phyloP scores from a whole-genome alignment of 1,140 invertebrate genomes.

The Bombus confusus region DNA sequence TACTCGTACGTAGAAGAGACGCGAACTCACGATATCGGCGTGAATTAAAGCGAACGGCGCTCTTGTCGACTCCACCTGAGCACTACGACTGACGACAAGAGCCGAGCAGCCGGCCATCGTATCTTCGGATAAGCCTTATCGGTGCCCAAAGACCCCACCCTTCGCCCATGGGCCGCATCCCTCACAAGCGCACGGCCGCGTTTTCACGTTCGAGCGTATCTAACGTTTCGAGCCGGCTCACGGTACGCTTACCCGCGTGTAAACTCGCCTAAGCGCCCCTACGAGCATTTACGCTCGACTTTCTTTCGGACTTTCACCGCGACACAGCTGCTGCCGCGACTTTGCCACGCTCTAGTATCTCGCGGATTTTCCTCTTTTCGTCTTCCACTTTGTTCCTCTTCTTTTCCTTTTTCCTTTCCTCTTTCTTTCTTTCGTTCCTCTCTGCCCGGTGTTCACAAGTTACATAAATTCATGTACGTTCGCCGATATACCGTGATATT shows the following conservation, averaged over 20 bases:
- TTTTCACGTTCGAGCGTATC: constrained; percentile 7
- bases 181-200: constrained; percentile 30
- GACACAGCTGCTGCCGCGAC: not conserved
- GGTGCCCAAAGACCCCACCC: constrained; percentile 65
- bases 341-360: not conserved
- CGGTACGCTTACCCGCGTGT: constrained; percentile 4
- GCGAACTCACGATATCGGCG: constrained; percentile 43
- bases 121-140: constrained; percentile 72
- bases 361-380: not conserved
- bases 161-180: constrained; percentile 57
- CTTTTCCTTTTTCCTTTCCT: not conserved
- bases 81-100: constrained; percentile 62
- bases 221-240: not conserved
- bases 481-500: not conserved
- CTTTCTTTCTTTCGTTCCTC: not conserved
- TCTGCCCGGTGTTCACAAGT: too few relatives aligned
- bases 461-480: too few relatives aligned
- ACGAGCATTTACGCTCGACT: constrained; percentile 25
- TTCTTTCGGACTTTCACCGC: not conserved
- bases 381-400: not conserved
- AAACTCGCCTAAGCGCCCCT: constrained; percentile 19
- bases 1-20: constrained; percentile 11
- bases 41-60: constrained; percentile 46
- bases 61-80: constrained; percentile 65
- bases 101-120: constrained; percentile 63